Evolutionary conservation across 2,797 vertebrate species (phyloP).

Genomic region (Onychomys leucogaster): DNA sequence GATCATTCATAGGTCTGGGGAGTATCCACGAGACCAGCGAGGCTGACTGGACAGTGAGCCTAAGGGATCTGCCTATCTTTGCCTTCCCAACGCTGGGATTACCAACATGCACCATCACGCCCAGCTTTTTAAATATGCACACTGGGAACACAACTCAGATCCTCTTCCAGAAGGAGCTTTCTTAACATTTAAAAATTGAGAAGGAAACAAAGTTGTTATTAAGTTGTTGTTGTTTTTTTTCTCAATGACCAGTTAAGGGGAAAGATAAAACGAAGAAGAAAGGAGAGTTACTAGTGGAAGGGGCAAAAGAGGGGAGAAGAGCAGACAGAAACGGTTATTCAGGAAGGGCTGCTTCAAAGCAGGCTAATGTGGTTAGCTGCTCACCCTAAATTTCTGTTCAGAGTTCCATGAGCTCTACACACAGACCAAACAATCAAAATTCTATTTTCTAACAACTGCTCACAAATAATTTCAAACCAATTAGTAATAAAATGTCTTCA

Average conservation of each 20-base stretch:
- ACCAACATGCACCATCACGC: neutral
- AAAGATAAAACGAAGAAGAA: neutral
- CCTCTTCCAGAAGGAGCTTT: neutral
- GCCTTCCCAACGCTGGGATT: too few species aligned
- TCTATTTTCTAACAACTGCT: constrained; percentile 25
- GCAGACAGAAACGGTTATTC: neutral
- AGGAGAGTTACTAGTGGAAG: neutral
- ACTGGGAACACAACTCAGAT: neutral
- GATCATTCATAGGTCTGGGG: neutral
- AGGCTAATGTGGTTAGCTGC: neutral
- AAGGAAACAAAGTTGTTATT: neutral
- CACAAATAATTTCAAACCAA: constrained; percentile 57
- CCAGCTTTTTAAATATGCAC: neutral
- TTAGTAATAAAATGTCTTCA: constrained; percentile 41
- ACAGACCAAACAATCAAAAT: neutral
- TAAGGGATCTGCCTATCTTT: neutral
- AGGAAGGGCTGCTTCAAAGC: neutral
- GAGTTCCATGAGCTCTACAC: neutral
- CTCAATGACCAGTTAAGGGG: neutral
- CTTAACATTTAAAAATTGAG: neutral
- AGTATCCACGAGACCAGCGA: neutral
- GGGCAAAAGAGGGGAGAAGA: neutral
- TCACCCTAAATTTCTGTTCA: neutral
- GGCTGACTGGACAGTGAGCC: neutral
- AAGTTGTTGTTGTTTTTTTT: neutral